phyloP scores from a whole-genome alignment of 2,113 vertebrate genomes.

The Stomatorhinus ivindoensis region DNA sequence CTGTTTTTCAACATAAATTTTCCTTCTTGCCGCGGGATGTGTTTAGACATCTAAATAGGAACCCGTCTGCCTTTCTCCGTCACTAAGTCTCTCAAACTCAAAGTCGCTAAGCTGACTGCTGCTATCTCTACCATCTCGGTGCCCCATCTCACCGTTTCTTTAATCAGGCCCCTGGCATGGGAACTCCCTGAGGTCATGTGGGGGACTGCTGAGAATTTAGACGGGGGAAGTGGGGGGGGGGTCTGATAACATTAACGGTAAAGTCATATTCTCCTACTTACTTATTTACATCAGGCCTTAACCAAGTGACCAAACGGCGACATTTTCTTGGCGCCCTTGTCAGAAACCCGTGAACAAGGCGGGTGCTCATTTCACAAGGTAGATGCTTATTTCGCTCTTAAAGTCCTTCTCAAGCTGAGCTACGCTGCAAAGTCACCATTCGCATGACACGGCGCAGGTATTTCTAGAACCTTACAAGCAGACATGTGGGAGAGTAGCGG shows the following conservation, averaged over 20 bases:
- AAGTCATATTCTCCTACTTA: slow-evolving; percentile 1
- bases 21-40: not conserved
- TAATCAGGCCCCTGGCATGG: not conserved
- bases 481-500: not conserved
- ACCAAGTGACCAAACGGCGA: not conserved
- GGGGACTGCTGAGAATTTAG: not conserved
- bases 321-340: not conserved
- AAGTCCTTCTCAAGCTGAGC: not conserved
- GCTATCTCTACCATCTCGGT: not conserved
- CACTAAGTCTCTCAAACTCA: not conserved
- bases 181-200: not conserved
- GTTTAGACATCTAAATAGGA: not conserved
- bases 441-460: not conserved
- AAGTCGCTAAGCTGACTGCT: not conserved
- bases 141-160: not conserved
- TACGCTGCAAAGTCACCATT: not conserved
- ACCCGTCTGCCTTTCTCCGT: not conserved
- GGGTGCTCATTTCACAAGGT: not conserved
- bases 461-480: not conserved
- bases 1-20: not conserved
- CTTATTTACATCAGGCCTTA: slow-evolving; percentile 1
- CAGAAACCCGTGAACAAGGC: not conserved
- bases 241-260: not conserved
- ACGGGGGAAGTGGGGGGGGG: not conserved
- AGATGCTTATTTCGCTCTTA: not conserved